A percentile compares a stretch with the other conserved stretches of the same genome.
These are phyloP conservation scores for Cathartes aura DNA, from an alignment of 2,113 vertebrate species.

Conservation along the genomic window DNA sequence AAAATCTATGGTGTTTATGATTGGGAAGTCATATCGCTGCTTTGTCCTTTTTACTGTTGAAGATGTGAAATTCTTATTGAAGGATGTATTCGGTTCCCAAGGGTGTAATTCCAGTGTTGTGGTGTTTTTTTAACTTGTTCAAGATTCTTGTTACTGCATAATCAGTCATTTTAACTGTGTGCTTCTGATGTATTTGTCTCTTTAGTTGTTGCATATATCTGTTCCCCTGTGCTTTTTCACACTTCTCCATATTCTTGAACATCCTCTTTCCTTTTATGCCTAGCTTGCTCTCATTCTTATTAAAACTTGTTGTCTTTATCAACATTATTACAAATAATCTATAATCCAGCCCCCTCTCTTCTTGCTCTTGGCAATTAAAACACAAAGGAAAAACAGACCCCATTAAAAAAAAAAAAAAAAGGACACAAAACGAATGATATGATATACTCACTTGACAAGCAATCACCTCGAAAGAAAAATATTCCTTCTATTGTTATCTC, in stretches of 20 bases:
- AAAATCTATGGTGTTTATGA: conserved; percentile 15
- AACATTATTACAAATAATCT: not conserved
- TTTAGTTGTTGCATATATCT: not conserved
- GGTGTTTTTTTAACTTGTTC: not conserved
- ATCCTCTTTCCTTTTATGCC: not conserved
- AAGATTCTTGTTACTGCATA: not conserved
- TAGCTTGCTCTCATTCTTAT: not conserved
- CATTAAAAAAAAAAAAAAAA: not conserved
- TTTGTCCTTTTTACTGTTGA: not conserved
- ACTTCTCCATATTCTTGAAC: not conserved
- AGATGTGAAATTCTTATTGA: not conserved
- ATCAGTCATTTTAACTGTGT: not conserved
- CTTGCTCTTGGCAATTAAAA: conserved; percentile 12
- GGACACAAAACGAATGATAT: not conserved
- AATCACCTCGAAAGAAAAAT: not conserved
- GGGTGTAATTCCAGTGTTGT: not conserved
- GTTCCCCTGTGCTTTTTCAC: not conserved
- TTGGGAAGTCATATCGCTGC: not conserved
- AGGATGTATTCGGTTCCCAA: not conserved
- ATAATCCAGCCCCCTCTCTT: not conserved
- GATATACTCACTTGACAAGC: not conserved
- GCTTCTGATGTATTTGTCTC: not conserved
- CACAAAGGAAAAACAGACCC: not conserved
- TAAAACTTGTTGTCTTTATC: not conserved
- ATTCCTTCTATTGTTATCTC: not conserved